Percentiles rank a stretch among this genome's conserved stretches.
Conservation (phyloP, 1,140 invertebrate species). For the Pentalonia nigronervosa region DNA sequence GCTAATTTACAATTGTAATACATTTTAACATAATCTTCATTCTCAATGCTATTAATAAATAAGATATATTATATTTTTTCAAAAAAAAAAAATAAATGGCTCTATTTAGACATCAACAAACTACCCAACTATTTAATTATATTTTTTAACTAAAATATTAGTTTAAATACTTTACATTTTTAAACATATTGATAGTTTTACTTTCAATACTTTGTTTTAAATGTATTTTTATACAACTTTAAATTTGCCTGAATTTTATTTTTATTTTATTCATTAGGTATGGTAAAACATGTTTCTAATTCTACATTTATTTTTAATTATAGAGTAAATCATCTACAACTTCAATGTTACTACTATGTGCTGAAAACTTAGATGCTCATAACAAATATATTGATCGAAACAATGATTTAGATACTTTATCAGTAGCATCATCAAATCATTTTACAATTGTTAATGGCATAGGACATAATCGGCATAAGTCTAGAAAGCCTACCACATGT, state of each 20-base stretch:
- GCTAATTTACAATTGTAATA: too few species aligned
- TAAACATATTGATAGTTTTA: not conserved
- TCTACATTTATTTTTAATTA: slow-evolving; percentile 16
- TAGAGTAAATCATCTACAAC: slow-evolving; percentile 51
- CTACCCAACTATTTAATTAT: not conserved
- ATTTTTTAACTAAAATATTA: not conserved
- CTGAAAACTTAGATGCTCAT: slow-evolving; percentile 27
- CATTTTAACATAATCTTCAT: not conserved
- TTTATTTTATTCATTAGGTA: not conserved
- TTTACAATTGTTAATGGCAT: slow-evolving; percentile 84
- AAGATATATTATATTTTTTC: not conserved
- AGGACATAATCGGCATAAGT: slow-evolving; percentile 64
- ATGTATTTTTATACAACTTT: not conserved
- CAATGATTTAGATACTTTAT: slow-evolving; percentile 68
- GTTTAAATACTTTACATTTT: not conserved
- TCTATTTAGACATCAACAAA: too few species aligned
- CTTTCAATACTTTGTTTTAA: not conserved
- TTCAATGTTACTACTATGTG: slow-evolving; percentile 10
- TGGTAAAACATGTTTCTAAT: not conserved
- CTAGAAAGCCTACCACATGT: slow-evolving; percentile 65
- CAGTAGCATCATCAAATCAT: slow-evolving; percentile 83
- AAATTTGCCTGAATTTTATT: not conserved
- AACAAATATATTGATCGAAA: slow-evolving; percentile 10
- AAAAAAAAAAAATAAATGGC: too few species aligned
- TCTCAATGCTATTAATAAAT: not conserved